phyloP scores from a whole-genome alignment of 2,113 vertebrate genomes.

The Budorcas taxicolor region DNA sequence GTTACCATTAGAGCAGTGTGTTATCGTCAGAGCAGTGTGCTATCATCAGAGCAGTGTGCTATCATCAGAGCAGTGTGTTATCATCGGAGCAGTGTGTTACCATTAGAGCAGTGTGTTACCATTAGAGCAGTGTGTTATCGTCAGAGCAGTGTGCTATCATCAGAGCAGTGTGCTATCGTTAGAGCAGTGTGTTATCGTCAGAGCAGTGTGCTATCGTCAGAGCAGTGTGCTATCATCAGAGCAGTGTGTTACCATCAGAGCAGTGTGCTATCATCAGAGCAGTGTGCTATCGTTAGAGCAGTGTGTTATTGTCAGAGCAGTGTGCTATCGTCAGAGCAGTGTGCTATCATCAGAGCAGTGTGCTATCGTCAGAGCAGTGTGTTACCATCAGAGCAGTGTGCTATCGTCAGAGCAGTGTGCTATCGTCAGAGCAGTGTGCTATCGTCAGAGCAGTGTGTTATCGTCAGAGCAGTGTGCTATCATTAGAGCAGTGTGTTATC shows the following conservation, averaged over 20 bases:
- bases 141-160: rapidly evolving
- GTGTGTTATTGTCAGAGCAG: rapidly evolving
- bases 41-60: rapidly evolving
- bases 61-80: rapidly evolving
- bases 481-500: rapidly evolving
- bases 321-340: rapidly evolving
- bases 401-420: rapidly evolving
- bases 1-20: rapidly evolving
- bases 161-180: rapidly evolving
- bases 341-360: no score
- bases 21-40: rapidly evolving
- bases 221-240: rapidly evolving
- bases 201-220: no score
- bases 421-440: rapidly evolving
- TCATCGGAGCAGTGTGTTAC: rapidly evolving
- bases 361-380: rapidly evolving
- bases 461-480: no score
- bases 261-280: rapidly evolving
- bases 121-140: rapidly evolving
- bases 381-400: rapidly evolving
- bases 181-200: rapidly evolving
- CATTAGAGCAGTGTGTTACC: rapidly evolving
- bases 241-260: rapidly evolving
- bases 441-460: rapidly evolving
- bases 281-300: rapidly evolving